Percentiles rank a stretch among this genome's conserved stretches.
Evolutionary conservation across 2,113 vertebrate species (phyloP).

Genomic region (Vidua chalybeata): DNA sequence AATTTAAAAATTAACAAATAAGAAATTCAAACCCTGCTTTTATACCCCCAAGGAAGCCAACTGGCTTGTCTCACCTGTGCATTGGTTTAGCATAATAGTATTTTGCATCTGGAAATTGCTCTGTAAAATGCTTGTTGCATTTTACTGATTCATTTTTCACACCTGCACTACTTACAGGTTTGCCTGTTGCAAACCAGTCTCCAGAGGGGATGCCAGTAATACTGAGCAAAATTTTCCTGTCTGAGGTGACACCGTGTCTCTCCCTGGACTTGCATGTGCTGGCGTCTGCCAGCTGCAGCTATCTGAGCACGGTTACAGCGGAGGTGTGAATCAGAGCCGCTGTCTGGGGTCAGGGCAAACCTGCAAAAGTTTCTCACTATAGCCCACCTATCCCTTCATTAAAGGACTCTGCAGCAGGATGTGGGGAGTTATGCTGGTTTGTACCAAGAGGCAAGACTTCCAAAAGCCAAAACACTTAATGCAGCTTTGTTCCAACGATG

Average conservation of each 20-base stretch:
- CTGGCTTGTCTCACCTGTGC: neutral
- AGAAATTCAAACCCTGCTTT: neutral
- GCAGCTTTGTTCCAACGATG: neutral
- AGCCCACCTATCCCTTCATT: neutral
- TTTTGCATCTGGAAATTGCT: neutral
- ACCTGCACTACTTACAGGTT: accelerated
- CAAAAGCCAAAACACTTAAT: neutral
- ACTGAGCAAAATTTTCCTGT: neutral
- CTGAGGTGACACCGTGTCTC: neutral
- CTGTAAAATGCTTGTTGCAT: neutral
- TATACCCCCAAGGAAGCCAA: neutral
- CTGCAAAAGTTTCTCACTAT: neutral
- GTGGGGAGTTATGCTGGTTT: neutral
- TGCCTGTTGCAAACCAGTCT: neutral
- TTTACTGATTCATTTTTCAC: neutral
- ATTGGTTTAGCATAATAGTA: neutral
- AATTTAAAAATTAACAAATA: neutral
- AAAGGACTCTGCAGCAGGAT: neutral
- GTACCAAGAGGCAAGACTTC: neutral
- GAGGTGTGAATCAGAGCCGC: neutral
- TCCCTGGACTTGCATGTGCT: too few species aligned
- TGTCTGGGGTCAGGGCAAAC: neutral
- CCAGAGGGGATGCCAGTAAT: neutral
- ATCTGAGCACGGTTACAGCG: accelerated
- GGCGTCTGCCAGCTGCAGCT: neutral